Evolutionary conservation across 2,797 vertebrate species (phyloP), one percentile per base, ranked within the genome.

Genomic region (Sebastes vulpes): DNA sequence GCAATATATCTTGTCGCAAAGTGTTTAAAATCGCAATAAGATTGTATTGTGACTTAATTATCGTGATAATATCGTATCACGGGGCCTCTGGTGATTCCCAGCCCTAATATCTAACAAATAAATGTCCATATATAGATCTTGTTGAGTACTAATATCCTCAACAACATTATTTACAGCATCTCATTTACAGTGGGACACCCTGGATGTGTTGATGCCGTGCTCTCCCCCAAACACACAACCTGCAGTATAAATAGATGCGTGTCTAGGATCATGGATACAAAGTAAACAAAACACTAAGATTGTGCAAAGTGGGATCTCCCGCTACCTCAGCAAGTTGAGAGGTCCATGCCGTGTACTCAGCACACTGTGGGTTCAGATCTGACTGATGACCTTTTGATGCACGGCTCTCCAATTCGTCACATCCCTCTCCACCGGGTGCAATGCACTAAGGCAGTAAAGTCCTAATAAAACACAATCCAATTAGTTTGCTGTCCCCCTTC

Each of bases 261-360:
- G 58, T 74, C 71, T 68, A 11, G 67, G 87, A 82, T 90, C 92
- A 85, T 87, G 70, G 92, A 90, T 88, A 92, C 92, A 91, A 92
- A 90, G 87, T 92, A 93, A 94, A 91, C 91, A 94, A 82, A 92
- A 89, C 88, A 84, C 75, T 46, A 64, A 83, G 73, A 86, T 82
- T 23, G 70, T 16, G 73, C 35, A 60, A 81, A 83, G 75, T 52
- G 71, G 86, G 78, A 81, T 77, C 69, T 78, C 72, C 74, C 70
- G 77, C 91, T 66, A 54, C 54, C 63, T 90, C 87, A 89, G 89
- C 85, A 64, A 54, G 57, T 28, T 9, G 23, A 74, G 23, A 72
- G 32, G 71, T 61, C 61, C 25, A 21, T 14, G 75, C 26, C 67
- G 71, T 77, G 63, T 16, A 57, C 66, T 80, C 67, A n/a, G 67